Evolutionary conservation across 2,888 invertebrate genomes (phyloP).

Genomic region (Spatulosminthurus flaviceps): DNA sequence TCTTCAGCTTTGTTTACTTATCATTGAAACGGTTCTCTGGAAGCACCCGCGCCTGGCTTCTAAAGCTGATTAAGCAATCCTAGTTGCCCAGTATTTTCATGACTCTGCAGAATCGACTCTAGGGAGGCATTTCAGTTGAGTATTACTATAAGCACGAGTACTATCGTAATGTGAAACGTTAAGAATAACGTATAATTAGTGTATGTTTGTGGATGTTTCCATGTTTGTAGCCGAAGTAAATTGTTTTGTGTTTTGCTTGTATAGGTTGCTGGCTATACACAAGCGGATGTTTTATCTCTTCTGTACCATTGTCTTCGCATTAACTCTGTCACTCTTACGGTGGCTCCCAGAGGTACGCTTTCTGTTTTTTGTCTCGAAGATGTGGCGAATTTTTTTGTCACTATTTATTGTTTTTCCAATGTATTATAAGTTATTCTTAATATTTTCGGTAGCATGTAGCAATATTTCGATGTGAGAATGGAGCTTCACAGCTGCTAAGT

Average conservation of each 20-base stretch:
- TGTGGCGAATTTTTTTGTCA: neutral
- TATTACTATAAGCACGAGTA: no score
- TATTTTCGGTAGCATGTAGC: no score
- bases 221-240: neutral
- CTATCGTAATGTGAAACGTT: neutral
- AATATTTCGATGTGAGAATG: no score
- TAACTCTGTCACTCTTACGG: slow-evolving; percentile 69
- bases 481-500: no score
- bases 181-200: neutral
- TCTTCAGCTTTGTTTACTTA: neutral
- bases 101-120: no score
- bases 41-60: neutral
- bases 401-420: neutral
- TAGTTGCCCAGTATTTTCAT: no score
- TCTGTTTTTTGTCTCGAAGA: neutral
- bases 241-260: slow-evolving; percentile 34
- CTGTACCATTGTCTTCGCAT: slow-evolving; percentile 70
- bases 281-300: slow-evolving; percentile 70
- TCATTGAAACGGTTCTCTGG: neutral
- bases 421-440: neutral
- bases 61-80: no score
- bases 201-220: neutral
- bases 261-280: slow-evolving; percentile 71
- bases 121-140: no score
- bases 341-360: slow-evolving; percentile 68